Evolutionary conservation across 53 echinoderm and acorn worm species (phyloP).

Genomic region (Paracentrotus lividus): DNA sequence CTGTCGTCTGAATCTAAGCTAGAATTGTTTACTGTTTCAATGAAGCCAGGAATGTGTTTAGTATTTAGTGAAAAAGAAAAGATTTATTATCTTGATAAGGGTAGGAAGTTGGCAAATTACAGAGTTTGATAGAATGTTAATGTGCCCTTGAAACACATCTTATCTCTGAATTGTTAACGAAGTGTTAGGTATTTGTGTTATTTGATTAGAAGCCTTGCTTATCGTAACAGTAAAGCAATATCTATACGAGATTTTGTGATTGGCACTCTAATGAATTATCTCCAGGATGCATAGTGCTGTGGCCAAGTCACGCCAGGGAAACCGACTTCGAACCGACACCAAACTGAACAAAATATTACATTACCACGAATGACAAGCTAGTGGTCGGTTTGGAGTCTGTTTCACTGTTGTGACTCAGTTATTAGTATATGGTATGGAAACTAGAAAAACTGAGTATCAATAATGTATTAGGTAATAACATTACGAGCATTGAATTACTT

Average conservation of each 20-base stretch:
- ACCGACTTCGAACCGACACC: too few species aligned
- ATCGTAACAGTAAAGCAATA: not conserved
- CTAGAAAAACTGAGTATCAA: too few species aligned
- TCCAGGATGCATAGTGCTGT: not conserved
- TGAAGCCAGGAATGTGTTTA: not conserved
- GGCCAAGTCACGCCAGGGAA: too few species aligned
- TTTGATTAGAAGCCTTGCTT: not conserved
- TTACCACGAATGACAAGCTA: too few species aligned
- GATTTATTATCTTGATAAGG: not conserved
- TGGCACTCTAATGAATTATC: not conserved
- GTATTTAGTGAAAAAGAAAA: not conserved
- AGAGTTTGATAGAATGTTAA: not conserved
- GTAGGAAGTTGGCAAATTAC: slow-evolving; percentile 5
- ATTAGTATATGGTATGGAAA: too few species aligned
- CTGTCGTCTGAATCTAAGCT: not conserved
- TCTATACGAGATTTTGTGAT: not conserved
- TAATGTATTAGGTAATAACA: not conserved
- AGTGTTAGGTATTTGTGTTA: not conserved
- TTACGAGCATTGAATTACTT: not conserved
- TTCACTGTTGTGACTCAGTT: too few species aligned
- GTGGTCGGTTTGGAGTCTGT: too few species aligned
- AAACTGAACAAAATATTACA: too few species aligned
- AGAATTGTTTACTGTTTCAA: not conserved
- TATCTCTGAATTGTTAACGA: not conserved
- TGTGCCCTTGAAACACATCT: not conserved